A percentile compares a stretch with the other conserved stretches of the same genome.
Conservation (phyloP, 2,888 invertebrate genomes). For the Apeira syringaria region DNA sequence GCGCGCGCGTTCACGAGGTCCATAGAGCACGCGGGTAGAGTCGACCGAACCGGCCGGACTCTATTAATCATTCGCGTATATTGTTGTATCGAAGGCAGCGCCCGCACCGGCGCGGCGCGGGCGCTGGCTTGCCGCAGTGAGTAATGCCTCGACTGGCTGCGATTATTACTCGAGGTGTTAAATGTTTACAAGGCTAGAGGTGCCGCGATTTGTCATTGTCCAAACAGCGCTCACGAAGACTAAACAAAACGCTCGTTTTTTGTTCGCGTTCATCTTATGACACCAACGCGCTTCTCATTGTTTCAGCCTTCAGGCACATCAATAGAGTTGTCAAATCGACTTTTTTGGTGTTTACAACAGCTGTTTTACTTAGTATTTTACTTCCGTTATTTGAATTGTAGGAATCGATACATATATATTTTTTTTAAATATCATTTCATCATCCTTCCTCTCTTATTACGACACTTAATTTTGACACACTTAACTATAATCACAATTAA, state of each 20-base stretch:
- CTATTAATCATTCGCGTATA: conserved; percentile 62
- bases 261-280: conserved; percentile 24
- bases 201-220: conserved; percentile 61
- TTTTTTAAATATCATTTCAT: no score
- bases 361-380: no score
- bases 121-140: conserved; percentile 23
- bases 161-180: conserved; percentile 54
- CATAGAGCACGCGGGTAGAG: conserved; percentile 27
- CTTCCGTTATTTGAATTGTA: no score
- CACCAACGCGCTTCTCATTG: conserved; percentile 16
- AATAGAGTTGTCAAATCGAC: conserved; percentile 18
- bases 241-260: conserved; percentile 35
- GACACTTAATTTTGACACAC: no score
- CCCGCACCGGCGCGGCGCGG: background rate
- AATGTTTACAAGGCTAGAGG: conserved; percentile 63
- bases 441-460: no score
- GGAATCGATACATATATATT: no score
- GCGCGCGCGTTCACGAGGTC: conserved; percentile 23
- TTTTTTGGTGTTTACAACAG: conserved; percentile 2
- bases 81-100: conserved; percentile 39
- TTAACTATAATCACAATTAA: no score
- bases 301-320: conserved; percentile 1
- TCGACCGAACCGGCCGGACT: conserved; percentile 7
- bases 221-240: conserved; percentile 43
- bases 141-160: conserved; percentile 36